phyloP scores from a whole-genome alignment of 2,888 invertebrate species.

The Chirona hameri region DNA sequence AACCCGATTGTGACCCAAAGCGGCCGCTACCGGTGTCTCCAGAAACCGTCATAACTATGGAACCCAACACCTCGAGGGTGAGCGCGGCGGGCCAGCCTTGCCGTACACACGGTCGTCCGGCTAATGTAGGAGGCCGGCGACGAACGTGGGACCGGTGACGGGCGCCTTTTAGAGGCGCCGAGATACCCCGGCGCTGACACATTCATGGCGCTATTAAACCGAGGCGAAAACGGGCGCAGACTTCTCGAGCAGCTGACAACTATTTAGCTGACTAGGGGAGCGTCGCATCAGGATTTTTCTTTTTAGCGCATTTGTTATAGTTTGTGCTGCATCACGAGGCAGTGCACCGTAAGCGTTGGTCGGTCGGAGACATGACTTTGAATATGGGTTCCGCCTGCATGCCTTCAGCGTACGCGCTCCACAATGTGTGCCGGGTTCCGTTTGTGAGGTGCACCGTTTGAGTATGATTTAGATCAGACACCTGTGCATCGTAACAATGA shows the following conservation, averaged over 20 bases:
- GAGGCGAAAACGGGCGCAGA: background rate
- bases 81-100: background rate
- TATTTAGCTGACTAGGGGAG: background rate
- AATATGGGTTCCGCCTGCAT: too few species aligned
- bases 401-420: too few species aligned
- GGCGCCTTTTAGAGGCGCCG: background rate
- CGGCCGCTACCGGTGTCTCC: background rate
- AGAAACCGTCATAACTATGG: conserved; percentile 10
- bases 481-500: too few species aligned
- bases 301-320: background rate
- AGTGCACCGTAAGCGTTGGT: too few species aligned
- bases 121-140: background rate
- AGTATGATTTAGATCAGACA: too few species aligned
- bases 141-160: background rate
- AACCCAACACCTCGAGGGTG: conserved; percentile 1
- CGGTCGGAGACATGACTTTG: too few species aligned
- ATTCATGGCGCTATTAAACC: background rate
- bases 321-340: background rate
- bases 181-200: background rate
- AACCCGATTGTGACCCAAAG: background rate
- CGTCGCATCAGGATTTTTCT: background rate
- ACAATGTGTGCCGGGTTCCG: too few species aligned
- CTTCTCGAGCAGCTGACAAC: background rate
- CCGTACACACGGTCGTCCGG: background rate
- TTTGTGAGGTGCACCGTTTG: too few species aligned